Conservation (phyloP, 2,113 vertebrate species). For the Argyrosomus japonicus region DNA sequence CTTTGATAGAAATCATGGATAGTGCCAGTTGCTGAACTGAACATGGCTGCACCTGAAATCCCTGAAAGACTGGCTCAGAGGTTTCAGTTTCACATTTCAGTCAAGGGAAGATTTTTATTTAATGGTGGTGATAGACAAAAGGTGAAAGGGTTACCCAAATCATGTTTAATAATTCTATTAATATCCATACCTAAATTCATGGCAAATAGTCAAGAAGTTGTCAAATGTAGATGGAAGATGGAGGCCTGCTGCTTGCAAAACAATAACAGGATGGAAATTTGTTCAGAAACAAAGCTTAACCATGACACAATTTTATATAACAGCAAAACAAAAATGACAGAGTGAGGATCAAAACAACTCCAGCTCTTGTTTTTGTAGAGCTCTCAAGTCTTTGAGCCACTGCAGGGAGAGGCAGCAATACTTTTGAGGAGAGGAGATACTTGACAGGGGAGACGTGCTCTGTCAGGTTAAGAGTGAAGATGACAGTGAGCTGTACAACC, state of each 20-base stretch:
- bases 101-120: background rate
- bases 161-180: background rate
- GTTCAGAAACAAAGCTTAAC: background rate
- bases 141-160: background rate
- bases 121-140: background rate
- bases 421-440: background rate
- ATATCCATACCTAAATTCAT: background rate
- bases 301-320: background rate
- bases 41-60: too few species aligned
- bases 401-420: background rate
- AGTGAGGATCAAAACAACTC: constrained; percentile 22
- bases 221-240: too few species aligned
- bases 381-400: constrained; percentile 3
- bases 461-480: constrained; percentile 35
- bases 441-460: constrained; percentile 21
- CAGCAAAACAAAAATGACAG: background rate
- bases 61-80: too few species aligned
- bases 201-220: background rate
- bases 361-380: constrained; percentile 3
- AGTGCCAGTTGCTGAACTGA: too few species aligned
- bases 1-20: too few species aligned
- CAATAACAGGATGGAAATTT: background rate
- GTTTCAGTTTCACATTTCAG: background rate
- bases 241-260: background rate
- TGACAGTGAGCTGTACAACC: constrained; percentile 19